Base-by-base conservation (phyloP, 2,888 invertebrate genomes). In the Drosophila pseudotalamancana region DNA sequence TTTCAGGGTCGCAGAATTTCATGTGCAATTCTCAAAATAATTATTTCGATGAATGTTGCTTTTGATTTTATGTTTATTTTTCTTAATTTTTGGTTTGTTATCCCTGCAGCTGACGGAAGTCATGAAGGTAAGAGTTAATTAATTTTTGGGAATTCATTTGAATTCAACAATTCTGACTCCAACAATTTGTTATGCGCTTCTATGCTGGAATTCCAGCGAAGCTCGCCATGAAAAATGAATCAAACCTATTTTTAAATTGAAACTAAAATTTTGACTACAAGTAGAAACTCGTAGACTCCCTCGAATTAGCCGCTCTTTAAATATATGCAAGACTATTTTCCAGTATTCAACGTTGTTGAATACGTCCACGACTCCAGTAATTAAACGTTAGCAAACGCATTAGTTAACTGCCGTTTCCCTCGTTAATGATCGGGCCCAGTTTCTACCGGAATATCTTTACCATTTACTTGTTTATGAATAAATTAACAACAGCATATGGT, bases 1-100 rank as follows among this genome's bases (percentile, higher is more conserved):
- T 37, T 59, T 61, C 79, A 79, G 60, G 79, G 79, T 68, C 85
- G 32, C 16, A 34, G 19, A n/a, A 62, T 64, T 69, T 78, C 76
- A 78, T 78, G 72, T 80, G 79, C 83, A 75, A 48, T 78, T 85
- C 60, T 49, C 21, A 74, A 55, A 45, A 32, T 61, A 46, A 32
- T 57, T n/a, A 6, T n/a, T n/a, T 27, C n/a, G n/a, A n/a, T n/a
- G n/a, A n/a, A n/a, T n/a, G n/a, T n/a, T n/a, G n/a, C n/a, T 6
- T 18, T 18, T 12, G 3, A 42, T 25, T 6, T 11, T 14, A 11
- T 4, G 21, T 16, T 25, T 9, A 1, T 29, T 29, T 29, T 3
- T 14, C 5, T 14, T 11, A 5, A 3, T 11, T 14, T 21, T 23
- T n/a, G 0, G 8, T 8, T 11, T 23, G 5, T 39, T 31, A 12